Base-by-base conservation (phyloP, 2,888 invertebrate genomes). In the Euzophera pinguis region DNA sequence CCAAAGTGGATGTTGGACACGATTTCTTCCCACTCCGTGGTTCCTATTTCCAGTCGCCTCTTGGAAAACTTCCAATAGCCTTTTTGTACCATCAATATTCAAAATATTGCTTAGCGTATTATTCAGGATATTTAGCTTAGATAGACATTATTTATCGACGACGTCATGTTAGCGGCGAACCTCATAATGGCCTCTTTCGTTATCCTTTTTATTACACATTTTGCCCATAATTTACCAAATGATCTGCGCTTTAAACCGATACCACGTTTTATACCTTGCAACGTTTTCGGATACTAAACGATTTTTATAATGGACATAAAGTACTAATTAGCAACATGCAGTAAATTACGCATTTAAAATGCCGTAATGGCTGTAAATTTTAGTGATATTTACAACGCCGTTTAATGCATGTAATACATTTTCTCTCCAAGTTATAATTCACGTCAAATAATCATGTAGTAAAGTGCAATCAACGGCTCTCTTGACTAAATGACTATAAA, bases 251-350 rank as follows among this genome's bases (percentile, higher is more conserved):
- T 22, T 65, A 64, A 58, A 61, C 56, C 53, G 59, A 63, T 54
- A 58, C 50, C 51, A 42, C 49, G 51, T 52, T 63, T 63, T 65
- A 65, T 60, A 59, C 41, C 50, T 50, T 49, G 32, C 56, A 52
- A 38, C 58, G 48, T 60, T 64, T 63, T 64, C 50, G 58, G 62
- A 57, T 62, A 57, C 56, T 62, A 59, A 59, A 57, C 57, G 50
- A 53, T 59, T 62, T 68, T 70, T 70, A 67, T 61, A 69, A 63
- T 64, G 50, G 56, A 55, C 63, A 63, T 75, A 73, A 75, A 73
- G 65, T 59, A 67, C 67, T 75, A 75, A 78, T 76, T 74, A 73
- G 63, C 63, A 61, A 67, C 63, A 65, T 63, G 62, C 58, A 57
- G 55, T 62, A 64, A 64, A 64, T 63, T 61, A 65, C 60, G 59